Evolutionary conservation across 2,797 vertebrate species (phyloP).

Genomic region (Schizopygopsis pylzovi): DNA sequence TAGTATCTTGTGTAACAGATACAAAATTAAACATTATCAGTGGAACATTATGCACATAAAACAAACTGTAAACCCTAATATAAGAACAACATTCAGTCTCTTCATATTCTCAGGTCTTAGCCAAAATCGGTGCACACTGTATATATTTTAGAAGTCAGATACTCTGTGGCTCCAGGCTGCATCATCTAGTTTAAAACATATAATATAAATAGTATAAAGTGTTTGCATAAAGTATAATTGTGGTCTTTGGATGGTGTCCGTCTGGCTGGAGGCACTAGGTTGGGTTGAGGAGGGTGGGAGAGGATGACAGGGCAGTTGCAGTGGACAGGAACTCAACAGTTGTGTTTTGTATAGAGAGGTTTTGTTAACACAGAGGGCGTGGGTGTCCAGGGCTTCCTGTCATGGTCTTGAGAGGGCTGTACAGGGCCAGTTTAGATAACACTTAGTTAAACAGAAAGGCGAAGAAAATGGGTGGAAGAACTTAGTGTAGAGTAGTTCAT

Average conservation of each 20-base stretch:
- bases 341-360: slow-evolving; percentile 49
- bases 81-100: neutral
- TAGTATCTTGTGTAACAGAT: neutral
- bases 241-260: neutral
- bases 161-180: neutral
- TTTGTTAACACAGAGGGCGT: slow-evolving; percentile 60
- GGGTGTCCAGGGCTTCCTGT: slow-evolving; percentile 56
- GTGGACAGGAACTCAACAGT: slow-evolving; percentile 46
- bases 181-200: neutral
- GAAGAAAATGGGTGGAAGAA: slow-evolving; percentile 29
- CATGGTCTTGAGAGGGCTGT: slow-evolving; percentile 31
- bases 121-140: neutral
- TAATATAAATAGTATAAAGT: neutral
- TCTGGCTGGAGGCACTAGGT: neutral
- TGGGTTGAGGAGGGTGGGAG: slow-evolving; percentile 22
- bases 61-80: neutral
- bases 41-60: neutral
- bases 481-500: slow-evolving; percentile 1
- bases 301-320: slow-evolving; percentile 42
- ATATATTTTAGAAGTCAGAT: slow-evolving; percentile 3
- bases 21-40: neutral
- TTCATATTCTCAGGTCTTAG: neutral
- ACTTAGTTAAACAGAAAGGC: slow-evolving; percentile 26
- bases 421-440: slow-evolving; percentile 21
- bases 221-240: slow-evolving; percentile 24